Percentiles rank a stretch among this genome's conserved stretches.
These are phyloP conservation scores for Apamea anceps DNA, from an alignment of 2,888 invertebrate species.

Conservation along the genomic window DNA sequence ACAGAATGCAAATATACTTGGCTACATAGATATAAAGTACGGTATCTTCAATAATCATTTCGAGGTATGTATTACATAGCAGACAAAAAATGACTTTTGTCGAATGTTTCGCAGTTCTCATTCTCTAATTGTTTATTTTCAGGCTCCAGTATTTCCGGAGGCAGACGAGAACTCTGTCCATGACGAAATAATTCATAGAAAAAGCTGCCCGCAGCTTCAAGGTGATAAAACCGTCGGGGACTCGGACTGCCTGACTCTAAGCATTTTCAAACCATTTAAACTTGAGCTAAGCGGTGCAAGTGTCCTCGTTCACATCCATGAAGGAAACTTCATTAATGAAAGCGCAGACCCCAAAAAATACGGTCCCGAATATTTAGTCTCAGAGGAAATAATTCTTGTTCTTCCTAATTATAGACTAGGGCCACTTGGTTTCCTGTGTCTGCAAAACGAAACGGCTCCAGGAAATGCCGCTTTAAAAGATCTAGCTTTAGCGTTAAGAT, in stretches of 20 bases:
- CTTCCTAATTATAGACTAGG: conserved; percentile 85
- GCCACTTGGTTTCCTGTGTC: conserved; percentile 83
- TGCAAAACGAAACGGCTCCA: conserved; percentile 77
- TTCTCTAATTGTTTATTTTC: conserved; percentile 58
- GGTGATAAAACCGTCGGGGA: conserved; percentile 70
- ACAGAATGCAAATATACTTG: conserved; percentile 67
- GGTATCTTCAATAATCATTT: conserved; percentile 73
- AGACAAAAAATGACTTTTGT: background rate
- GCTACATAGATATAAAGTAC: conserved; percentile 82
- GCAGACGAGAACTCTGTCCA: conserved; percentile 66
- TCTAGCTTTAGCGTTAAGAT: conserved; percentile 79
- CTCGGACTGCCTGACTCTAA: conserved; percentile 82
- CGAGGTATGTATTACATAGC: conserved; percentile 69
- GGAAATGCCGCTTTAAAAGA: conserved; percentile 86
- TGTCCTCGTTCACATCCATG: conserved; percentile 85
- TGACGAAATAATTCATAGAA: conserved; percentile 69
- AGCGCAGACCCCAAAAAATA: conserved; percentile 81
- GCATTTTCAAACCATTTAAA: conserved; percentile 76
- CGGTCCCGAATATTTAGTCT: conserved; percentile 80
- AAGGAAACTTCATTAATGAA: conserved; percentile 77
- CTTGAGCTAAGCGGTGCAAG: conserved; percentile 66
- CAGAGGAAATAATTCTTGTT: conserved; percentile 77
- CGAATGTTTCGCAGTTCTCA: background rate
- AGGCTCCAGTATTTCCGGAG: conserved; percentile 74
- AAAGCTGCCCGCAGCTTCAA: conserved; percentile 79